Percentiles rank a stretch among this genome's conserved stretches.
phyloP scores from a whole-genome alignment of 1,140 invertebrate species.

The Mamestra configurata region DNA sequence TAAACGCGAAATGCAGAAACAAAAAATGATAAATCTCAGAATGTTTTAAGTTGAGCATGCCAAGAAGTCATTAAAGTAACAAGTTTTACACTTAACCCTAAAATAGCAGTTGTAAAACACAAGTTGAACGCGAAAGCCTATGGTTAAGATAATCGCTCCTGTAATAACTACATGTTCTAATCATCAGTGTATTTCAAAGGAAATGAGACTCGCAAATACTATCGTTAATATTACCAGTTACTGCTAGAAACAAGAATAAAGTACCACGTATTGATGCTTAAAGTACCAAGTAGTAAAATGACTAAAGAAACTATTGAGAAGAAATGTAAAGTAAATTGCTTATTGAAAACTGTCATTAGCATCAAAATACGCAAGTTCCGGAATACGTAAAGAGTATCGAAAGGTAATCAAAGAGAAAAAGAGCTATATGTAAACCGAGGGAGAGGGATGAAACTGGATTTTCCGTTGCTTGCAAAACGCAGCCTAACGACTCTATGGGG shows the following conservation, averaged over 20 bases:
- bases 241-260: background rate
- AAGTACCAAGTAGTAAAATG: background rate
- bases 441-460: constrained; percentile 34
- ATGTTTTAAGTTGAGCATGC: background rate
- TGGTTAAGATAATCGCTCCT: constrained; percentile 20
- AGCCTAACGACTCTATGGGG: constrained; percentile 17
- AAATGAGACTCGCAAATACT: constrained; percentile 4
- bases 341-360: background rate
- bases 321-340: background rate
- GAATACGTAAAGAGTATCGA: background rate
- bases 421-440: background rate
- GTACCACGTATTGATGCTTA: background rate
- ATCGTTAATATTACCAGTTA: background rate
- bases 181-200: background rate
- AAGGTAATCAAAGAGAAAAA: constrained; percentile 3
- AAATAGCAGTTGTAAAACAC: constrained; percentile 15
- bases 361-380: background rate
- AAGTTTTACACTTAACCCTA: constrained; percentile 29
- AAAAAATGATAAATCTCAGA: background rate
- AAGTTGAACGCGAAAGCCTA: constrained; percentile 23
- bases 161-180: constrained; percentile 8
- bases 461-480: constrained; percentile 35
- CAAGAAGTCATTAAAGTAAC: constrained; percentile 27
- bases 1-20: background rate
- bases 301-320: background rate